Evolutionary conservation across 2,113 vertebrate genomes (phyloP), one percentile per base, ranked within the genome.

Genomic region (Ailurus styani): DNA sequence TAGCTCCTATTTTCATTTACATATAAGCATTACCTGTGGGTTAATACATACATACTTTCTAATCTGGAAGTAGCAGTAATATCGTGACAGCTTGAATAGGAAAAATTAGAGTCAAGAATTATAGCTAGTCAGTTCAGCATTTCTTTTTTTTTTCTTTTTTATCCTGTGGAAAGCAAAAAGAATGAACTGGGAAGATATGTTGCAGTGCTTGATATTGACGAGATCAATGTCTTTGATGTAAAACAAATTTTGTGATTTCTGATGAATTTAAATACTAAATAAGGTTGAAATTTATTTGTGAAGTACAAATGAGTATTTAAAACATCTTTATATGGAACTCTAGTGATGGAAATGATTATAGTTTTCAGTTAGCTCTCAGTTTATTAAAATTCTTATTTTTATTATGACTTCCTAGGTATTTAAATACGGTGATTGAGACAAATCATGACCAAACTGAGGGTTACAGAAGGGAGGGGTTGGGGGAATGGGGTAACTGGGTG

Each of bases 41-140:
- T 91, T 85, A 88, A 89, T 84, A 72, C 64, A 29, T 78, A 96
- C 84, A 95, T 90, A 27, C 4, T 68, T 81, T 87, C 75, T 90
- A 18, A 81, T 85, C 50, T 89, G 25, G 72, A 91, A 87, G 25
- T 91, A 89, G 37, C 47, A 87, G 8, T 86, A 87, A 82, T 95
- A 70, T 64, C 20, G 66, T 91, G n/a, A 78, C 88, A 95, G 9
- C 31, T 87, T 95, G 12, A 11, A 34, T 82, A 90, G 78, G 75
- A 86, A 87, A 96, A 95, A 89, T 82, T 87, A 94, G 17, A 60
- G 29, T 91, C 12, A 95, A 88, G 66, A 97, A 90, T 17, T 95
- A 10, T 21, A 73, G 40, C 40, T 91, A 66, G 15, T 93, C 10
- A 73, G 45, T 82, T 85, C 25, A 87, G 7, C 87, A 77, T 96